Evolutionary conservation across 2,797 vertebrate species (phyloP), one percentile per base, ranked within the genome.

Genomic region (Periparus ater): DNA sequence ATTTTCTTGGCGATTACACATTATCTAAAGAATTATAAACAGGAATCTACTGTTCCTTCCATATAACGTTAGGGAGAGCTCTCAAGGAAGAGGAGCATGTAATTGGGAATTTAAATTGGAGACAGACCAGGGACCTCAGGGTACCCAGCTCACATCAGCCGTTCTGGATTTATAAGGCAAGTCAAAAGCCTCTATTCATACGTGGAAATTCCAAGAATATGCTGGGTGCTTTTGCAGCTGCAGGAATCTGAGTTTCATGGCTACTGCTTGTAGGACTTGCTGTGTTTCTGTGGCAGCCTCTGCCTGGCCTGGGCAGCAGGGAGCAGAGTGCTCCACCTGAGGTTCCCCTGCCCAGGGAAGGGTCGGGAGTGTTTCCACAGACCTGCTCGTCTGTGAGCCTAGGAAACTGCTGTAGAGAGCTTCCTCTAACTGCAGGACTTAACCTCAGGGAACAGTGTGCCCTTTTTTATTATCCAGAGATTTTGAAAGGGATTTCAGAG

Each of bases 291-390:
- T 0, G 0, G 25, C 60, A 92, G 55, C 27, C 15, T 53, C 38
- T 74, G 47, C 34, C 55, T 38, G 47, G 26, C 63, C 60, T 57
- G 61, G 51, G 34, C 74, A 89, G 42, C 30, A 34, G 66, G 67
- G 25, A 9, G 1, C 26, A 77, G 73, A 7, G 23, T 27, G 34
- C 40, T 50, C 1, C 1, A 1, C 34, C 25, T 32, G 34, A 61
- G 15, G 20, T 22, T 81, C 29, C 17, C 65, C 20, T 92, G 63
- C 50, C 42, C 3, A 2, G 36, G 40, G 32, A 48, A 42, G 27
- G 22, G 25, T 74, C 66, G 21, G 74, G 45, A 86, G 34, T 2
- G 0, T 80, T 88, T 63, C 75, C 67, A 40, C 29, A 50, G 53
- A 61, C 12, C 38, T 76, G 45, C 27, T 87, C 5, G 1, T 61